Base-by-base conservation (phyloP, 30 jellyfish, hydroid and myxozoan species). In the Hydractinia symbiolongicarpus region DNA sequence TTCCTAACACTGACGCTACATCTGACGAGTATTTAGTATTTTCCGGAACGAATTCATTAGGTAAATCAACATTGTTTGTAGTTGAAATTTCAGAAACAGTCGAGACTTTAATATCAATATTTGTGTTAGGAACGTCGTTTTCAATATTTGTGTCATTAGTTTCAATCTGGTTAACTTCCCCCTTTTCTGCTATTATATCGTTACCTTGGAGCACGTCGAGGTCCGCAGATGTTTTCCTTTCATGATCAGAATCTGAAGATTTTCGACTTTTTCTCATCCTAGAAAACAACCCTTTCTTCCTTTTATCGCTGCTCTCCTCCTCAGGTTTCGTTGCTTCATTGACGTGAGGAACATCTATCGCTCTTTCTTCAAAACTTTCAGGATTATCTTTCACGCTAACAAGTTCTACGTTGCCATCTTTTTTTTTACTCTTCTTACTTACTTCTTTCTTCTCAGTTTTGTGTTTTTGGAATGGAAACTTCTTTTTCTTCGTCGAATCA, bases 271-370 rank as follows among this genome's bases (percentile, higher is more conserved):
- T 64, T 7, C 74, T 44, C 1, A 64, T 64, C 40, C 74, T 64
- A 44, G 74, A 64, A 64, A 64, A 64, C 74, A 64, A 64, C 9
- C 74, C 74, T 71, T 71, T 71, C 80, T 71, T 71, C 61, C 5
- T 71, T 58, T 71, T 71, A 8, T 71, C 80, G n/a, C 40, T 9
- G 54, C 30, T 53, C 80, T 30, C 61, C n/a, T 71, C 80, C 14
- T 9, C 67, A n/a, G 11, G 60, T 54, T 71, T 58, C 13, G 44
- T 5, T 7, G 54, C 44, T 20, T 19, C 80, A 20, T 20, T 53
- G 8, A 20, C 80, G 69, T 13, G 15, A 30, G 80, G 80, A 15
- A 71, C 80, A 50, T 71, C 80, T 19, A 71, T 71, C 40, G 80
- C 80, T 20, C 80, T 30, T 15, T 71, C 80, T 20, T 71, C 61